Evolutionary conservation across 2,113 vertebrate genomes (phyloP).

Genomic region (Calidris pygmaea): DNA sequence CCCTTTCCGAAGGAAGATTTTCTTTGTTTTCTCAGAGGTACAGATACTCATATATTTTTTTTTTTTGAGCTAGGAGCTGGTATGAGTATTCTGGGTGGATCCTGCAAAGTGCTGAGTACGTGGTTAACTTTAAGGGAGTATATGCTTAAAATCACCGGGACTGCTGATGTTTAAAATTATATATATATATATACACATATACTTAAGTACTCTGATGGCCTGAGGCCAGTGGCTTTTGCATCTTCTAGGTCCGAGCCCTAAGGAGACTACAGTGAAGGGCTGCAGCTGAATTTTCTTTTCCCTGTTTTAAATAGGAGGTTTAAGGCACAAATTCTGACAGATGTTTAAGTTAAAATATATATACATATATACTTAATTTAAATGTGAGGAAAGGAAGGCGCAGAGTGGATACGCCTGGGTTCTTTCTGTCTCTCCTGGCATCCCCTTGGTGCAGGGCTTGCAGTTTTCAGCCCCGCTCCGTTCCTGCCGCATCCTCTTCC

Average conservation of each 20-base stretch:
- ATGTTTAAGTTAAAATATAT: not conserved
- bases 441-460: slow-evolving; percentile 33
- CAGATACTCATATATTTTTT: not conserved
- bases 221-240: slow-evolving; percentile 10
- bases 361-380: not conserved
- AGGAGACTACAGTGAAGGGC: not conserved
- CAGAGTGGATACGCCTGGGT: not conserved
- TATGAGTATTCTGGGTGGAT: not conserved
- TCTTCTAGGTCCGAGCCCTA: not conserved
- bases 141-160: not conserved
- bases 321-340: slow-evolving; percentile 9
- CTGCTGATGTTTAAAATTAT: slow-evolving; percentile 43
- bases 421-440: slow-evolving; percentile 8
- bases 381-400: not conserved
- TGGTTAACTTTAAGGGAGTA: slow-evolving; percentile 58
- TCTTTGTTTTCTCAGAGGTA: slow-evolving; percentile 32
- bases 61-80: not conserved
- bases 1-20: not conserved
- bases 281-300: not conserved
- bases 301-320: not conserved
- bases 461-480: slow-evolving; percentile 30
- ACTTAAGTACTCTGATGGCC: slow-evolving; percentile 8
- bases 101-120: slow-evolving; percentile 48
- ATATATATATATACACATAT: not conserved
- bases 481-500: slow-evolving; percentile 62